A percentile compares a stretch with the other conserved stretches of the same genome.
Evolutionary conservation across 2,797 vertebrate genomes (phyloP).

Genomic region (Oreochromis mossambicus): DNA sequence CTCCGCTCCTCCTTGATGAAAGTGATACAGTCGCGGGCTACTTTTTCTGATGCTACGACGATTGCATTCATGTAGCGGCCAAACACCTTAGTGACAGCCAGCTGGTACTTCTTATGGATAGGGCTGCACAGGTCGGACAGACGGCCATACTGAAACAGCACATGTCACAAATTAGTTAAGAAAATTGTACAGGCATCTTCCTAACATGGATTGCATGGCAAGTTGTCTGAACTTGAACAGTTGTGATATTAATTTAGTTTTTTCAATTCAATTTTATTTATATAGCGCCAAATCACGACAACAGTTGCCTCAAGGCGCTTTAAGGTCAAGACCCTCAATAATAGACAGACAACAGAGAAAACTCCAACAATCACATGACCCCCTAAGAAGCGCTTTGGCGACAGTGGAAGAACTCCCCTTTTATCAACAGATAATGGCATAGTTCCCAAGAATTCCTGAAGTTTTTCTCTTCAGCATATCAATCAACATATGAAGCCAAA

Average conservation of each 20-base stretch:
- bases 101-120: constrained; percentile 93
- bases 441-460: neutral
- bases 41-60: constrained; percentile 85
- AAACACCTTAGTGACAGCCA: constrained; percentile 92
- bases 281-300: no score
- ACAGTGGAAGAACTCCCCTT: no score
- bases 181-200: neutral
- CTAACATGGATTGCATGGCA: neutral
- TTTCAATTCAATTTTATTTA: no score
- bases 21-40: constrained; percentile 86
- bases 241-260: no score
- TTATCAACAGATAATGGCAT: neutral
- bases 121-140: constrained; percentile 90
- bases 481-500: neutral
- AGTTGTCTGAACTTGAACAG: neutral
- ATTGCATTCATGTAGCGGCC: constrained; percentile 86
- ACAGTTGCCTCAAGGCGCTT: no score
- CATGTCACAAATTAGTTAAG: neutral
- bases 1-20: constrained; percentile 87
- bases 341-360: no score
- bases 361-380: no score
- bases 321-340: no score
- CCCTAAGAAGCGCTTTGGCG: no score
- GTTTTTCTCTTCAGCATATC: neutral
- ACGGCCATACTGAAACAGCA: constrained; percentile 82